Evolutionary conservation across 2,113 vertebrate species (phyloP).

Genomic region (Cacatua alba): DNA sequence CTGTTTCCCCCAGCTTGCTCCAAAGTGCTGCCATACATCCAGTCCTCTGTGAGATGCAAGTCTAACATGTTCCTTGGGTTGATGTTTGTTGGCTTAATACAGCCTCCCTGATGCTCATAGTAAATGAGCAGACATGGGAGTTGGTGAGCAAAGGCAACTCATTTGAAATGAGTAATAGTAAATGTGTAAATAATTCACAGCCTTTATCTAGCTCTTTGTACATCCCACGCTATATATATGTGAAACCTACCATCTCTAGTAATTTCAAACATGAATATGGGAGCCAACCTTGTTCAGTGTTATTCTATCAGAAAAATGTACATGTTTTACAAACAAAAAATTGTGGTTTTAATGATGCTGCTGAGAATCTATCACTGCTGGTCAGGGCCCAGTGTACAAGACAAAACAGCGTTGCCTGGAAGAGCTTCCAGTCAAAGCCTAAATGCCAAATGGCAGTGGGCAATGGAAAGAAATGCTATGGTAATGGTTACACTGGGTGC

Average conservation of each 20-base stretch:
- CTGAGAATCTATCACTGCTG: neutral
- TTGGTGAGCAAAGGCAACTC: neutral
- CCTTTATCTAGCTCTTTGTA: neutral
- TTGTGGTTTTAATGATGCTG: neutral
- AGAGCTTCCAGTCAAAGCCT: neutral
- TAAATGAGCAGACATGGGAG: neutral
- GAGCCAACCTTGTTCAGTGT: neutral
- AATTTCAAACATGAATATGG: neutral
- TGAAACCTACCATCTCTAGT: neutral
- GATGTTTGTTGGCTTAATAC: neutral
- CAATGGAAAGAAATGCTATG: neutral
- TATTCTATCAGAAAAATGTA: neutral
- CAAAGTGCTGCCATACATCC: neutral
- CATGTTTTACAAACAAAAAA: neutral
- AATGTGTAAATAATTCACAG: neutral
- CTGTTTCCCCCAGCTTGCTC: neutral
- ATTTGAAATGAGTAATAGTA: neutral
- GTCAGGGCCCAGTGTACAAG: fast-evolving
- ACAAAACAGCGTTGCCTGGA: neutral
- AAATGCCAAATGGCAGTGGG: neutral
- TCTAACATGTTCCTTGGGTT: neutral
- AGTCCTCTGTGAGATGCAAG: neutral
- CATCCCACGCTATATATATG: fast-evolving
- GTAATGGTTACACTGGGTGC: neutral
- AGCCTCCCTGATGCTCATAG: fast-evolving